phyloP scores from a whole-genome alignment of 2,113 vertebrate species.

The Prietella phreatophila region DNA sequence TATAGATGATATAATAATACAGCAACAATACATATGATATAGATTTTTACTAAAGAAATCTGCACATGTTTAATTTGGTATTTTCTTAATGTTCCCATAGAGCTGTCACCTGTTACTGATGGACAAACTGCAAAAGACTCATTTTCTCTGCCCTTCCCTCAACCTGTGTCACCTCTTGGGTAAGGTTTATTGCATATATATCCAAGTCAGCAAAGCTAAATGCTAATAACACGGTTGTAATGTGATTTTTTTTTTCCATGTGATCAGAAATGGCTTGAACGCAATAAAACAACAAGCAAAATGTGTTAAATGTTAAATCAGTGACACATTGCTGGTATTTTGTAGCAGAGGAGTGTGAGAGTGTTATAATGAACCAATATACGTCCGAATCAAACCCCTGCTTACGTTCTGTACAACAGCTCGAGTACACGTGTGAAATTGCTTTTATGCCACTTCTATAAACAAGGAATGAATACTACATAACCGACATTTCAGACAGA shows the following conservation, averaged over 20 bases:
- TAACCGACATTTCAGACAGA: neutral
- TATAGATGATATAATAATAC: neutral
- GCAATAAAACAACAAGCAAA: neutral
- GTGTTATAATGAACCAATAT: neutral
- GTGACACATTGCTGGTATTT: neutral
- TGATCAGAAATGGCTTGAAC: neutral
- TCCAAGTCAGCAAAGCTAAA: neutral
- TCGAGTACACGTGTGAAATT: neutral
- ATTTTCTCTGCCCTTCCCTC: conserved; percentile 10
- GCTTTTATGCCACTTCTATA: neutral
- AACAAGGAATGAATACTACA: neutral
- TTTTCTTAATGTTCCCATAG: neutral
- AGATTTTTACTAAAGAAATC: neutral
- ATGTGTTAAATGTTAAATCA: neutral
- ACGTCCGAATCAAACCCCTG: neutral
- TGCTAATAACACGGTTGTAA: neutral
- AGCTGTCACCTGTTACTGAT: conserved; percentile 30
- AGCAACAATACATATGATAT: neutral
- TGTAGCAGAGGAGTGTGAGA: neutral
- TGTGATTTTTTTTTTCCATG: neutral
- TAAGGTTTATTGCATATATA: neutral
- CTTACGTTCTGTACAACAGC: neutral
- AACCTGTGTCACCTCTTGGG: conserved; percentile 6
- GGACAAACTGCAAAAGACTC: neutral
- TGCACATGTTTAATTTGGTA: neutral